Base-by-base conservation (phyloP, 2,797 vertebrate species). In the Anguilla anguilla region DNA sequence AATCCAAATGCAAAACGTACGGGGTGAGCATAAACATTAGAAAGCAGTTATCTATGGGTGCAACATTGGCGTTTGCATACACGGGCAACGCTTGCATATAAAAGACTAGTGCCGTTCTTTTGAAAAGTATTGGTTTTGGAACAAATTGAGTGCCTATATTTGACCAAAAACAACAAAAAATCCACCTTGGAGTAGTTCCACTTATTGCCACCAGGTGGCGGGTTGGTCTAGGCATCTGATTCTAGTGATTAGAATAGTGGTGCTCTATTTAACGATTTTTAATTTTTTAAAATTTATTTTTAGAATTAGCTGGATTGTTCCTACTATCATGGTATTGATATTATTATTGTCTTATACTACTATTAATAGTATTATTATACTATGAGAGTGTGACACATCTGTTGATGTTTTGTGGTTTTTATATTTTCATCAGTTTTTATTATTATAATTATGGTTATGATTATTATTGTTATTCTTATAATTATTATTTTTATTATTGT, bases 181-280 rank as follows among this genome's bases (percentile, higher is more conserved):
- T n/a, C 57, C 39, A 22, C 43, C 39, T 46, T 53, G 5, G 9
- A 0, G 53, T 69, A 61, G 51, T 86, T 77, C 25, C 46, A 17
- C 9, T 2, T 67, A 39, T 28, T 84, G 88, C 91, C 95, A 92
- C 88, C 89, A 89, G 95, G 92, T 92, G 93, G 93, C 93, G 93
- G 93, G 90, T 91, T 91, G 88, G 43, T 87, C 88, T 88, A 86
- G 77, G 46, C 22, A 88, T 10, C 39, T 43, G 77, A 81, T 39
- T 43, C 1, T 17, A 79, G 19, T 15, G 28, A 74, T 39, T 6
- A 46, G 17, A 81, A 7, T 22, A 22, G 31, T 49, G 43, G 46
- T 81, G 6, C 15, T 46, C 46, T 10, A 46, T 74, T 28, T n/a
- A 69, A n/a, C 9, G 9, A 17, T 13, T 69, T 28, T 69, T 69